Percentiles rank a stretch among this genome's conserved stretches.
These are phyloP conservation scores for Oryctes rhinoceros DNA, from an alignment of 1,140 invertebrate species.

Conservation along the genomic window DNA sequence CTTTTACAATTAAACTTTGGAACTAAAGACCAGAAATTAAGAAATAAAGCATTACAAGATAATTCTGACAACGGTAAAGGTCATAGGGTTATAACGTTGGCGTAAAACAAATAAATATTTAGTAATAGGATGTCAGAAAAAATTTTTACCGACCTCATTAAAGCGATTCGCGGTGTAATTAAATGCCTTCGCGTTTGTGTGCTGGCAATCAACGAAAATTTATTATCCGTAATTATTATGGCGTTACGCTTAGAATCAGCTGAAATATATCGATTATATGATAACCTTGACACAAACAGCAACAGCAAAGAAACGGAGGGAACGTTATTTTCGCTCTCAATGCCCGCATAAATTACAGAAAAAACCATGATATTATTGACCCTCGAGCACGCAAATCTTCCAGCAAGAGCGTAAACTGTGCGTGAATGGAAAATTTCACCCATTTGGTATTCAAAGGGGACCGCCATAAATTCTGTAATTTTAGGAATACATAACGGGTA, in stretches of 20 bases:
- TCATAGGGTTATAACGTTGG: too few relatives aligned
- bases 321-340: not conserved
- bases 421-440: too few relatives aligned
- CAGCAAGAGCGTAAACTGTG: not conserved
- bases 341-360: not conserved
- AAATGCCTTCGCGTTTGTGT: not conserved
- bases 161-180: not conserved
- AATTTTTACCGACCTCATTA: not conserved
- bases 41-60: too few relatives aligned
- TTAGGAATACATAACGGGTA: too few relatives aligned
- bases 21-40: too few relatives aligned
- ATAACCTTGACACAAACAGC: conserved; percentile 8
- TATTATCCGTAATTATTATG: conserved; percentile 24
- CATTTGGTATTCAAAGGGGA: too few relatives aligned
- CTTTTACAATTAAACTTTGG: too few relatives aligned
- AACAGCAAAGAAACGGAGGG: not conserved
- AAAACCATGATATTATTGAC: not conserved
- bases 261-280: conserved; percentile 23
- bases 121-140: too few relatives aligned
- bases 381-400: not conserved
- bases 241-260: not conserved
- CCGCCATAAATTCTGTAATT: too few relatives aligned
- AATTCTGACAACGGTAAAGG: too few relatives aligned
- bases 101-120: too few relatives aligned
- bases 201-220: not conserved